Base-by-base conservation (phyloP, 2,113 vertebrate species). In the Pontoporia blainvillei region DNA sequence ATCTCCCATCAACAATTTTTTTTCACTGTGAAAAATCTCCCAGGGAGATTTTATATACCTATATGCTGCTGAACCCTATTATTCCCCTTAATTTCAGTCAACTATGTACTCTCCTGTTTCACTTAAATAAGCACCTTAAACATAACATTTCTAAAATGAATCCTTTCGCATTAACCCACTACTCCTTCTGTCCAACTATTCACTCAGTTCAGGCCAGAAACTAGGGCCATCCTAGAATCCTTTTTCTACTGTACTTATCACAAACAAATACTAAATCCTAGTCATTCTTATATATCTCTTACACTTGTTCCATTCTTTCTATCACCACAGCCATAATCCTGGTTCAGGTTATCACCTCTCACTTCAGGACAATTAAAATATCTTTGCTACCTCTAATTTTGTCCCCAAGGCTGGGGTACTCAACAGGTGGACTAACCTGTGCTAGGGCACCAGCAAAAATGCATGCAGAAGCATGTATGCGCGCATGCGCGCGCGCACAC, bases 401-500 rank as follows among this genome's bases (percentile, higher is more conserved):
- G n/a, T 54, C 36, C 15, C 20, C 31, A 85, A 31, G 20, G n/a
- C 13, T 78, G 44, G 4, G 14, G 20, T 69, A 61, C 8, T 46
- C 12, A 86, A 62, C 25, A 91, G 54, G 34, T 13, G 67, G 64
- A 89, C 11, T 17, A 52, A 78, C 23, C 31, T 71, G 27, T 27
- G 52, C 15, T 46, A 69, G 57, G 54, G 17, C 21, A 90, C 11
- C 15, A 64, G 46, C n/a, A 41, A 46, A 54, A 14, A 10, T 29
- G 18, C 3, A 49, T 17, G 34, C 27, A 46, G 18, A 71, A 82
- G 21, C 7, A 29, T 2, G 7, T 10, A 25, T 29, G 25, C 25
- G 4, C 1, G 6, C 1, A 6, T 1, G 59, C 0, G 6, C 8
- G 27, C 1, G 5, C 3, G 31, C 15, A 20, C 4, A 29, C 8